These are phyloP conservation scores for Adelphocoris suturalis DNA, from an alignment of 2,888 invertebrate genomes.

Conservation along the genomic window DNA sequence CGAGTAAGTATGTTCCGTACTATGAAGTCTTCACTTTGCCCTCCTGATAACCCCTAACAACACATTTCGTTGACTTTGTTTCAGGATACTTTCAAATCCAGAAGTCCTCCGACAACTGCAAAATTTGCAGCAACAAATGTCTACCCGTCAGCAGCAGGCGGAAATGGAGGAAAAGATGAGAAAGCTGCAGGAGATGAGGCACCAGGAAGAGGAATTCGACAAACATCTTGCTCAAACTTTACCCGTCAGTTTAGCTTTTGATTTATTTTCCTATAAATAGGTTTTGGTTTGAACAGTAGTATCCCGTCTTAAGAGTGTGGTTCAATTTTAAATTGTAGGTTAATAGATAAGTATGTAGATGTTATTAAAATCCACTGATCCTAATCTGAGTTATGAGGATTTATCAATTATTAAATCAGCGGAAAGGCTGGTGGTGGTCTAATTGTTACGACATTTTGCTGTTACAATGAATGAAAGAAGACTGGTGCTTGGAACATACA, in stretches of 20 bases:
- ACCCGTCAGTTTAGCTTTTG: slow-evolving; percentile 80
- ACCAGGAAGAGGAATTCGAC: slow-evolving; percentile 88
- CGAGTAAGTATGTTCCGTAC: no score
- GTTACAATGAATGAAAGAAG: no score
- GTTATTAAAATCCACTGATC: slow-evolving; percentile 65
- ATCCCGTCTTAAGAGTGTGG: slow-evolving; percentile 1
- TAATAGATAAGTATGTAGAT: slow-evolving; percentile 59
- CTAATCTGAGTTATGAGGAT: slow-evolving; percentile 57
- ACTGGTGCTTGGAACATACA: no score
- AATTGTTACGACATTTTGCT: no score
- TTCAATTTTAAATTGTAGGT: neutral
- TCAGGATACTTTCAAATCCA: slow-evolving; percentile 88
- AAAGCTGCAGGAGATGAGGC: slow-evolving; percentile 85
- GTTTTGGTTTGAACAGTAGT: neutral
- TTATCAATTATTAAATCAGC: slow-evolving; percentile 67
- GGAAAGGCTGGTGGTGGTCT: no score
- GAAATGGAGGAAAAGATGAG: slow-evolving; percentile 86
- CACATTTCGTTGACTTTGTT: slow-evolving; percentile 77
- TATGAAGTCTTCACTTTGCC: no score
- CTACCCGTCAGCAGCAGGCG: slow-evolving; percentile 81
- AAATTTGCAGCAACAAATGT: slow-evolving; percentile 84
- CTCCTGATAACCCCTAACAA: neutral
- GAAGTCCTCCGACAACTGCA: slow-evolving; percentile 94
- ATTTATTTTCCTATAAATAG: neutral
- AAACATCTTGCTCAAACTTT: slow-evolving; percentile 87